phyloP scores from a whole-genome alignment of 1,140 invertebrate species.

The Drosophila hydei region DNA sequence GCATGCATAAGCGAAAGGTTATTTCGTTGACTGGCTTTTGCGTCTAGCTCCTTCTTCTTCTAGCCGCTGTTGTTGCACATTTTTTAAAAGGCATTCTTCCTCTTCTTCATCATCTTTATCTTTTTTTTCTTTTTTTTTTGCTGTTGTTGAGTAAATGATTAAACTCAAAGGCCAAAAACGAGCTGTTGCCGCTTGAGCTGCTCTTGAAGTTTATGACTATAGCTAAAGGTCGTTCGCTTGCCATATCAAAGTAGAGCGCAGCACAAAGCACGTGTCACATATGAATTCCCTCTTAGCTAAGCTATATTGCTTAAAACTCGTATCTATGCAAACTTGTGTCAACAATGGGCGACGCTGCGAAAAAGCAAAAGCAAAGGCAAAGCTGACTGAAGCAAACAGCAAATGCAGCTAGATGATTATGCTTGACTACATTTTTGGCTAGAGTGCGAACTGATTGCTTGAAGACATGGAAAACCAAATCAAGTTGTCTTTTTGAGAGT shows the following conservation, averaged over 20 bases:
- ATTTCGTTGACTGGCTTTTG: conserved; percentile 36
- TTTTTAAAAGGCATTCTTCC: conserved; percentile 2
- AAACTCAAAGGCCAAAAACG: conserved; percentile 20
- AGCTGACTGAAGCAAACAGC: no score
- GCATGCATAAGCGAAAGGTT: conserved; percentile 67
- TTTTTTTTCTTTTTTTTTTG: conserved; percentile 8
- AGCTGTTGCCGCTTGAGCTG: conserved; percentile 16
- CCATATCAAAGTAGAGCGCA: background rate
- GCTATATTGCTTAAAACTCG: background rate
- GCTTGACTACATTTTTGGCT: no score
- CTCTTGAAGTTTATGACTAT: conserved; percentile 26
- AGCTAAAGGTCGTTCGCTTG: conserved; percentile 2
- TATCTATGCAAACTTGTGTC: background rate
- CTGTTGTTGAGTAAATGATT: conserved; percentile 23
- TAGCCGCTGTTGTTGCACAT: conserved; percentile 18
- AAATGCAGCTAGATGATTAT: no score
- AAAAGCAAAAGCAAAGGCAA: no score
- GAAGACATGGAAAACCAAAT: no score
- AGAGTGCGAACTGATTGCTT: no score
- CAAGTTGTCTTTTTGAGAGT: no score
- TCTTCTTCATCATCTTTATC: background rate
- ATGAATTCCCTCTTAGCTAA: background rate
- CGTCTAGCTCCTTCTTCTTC: background rate
- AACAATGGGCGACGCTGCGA: no score
- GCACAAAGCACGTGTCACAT: background rate